These are phyloP conservation scores for Epicampocera succincta DNA, from an alignment of 2,888 invertebrate genomes.

Conservation along the genomic window DNA sequence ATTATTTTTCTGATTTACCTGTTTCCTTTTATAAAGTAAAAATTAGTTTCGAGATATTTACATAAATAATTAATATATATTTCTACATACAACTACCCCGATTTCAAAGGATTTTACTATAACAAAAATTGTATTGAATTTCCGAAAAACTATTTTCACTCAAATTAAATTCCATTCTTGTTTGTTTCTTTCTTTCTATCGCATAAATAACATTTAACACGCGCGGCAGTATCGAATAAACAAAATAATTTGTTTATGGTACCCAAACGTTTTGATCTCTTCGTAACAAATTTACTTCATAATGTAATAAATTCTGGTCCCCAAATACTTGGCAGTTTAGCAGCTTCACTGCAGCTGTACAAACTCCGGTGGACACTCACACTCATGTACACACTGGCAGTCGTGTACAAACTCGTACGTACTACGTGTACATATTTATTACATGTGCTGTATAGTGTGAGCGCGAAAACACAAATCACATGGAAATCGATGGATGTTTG, in stretches of 20 bases:
- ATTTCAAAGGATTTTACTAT: too few relatives aligned
- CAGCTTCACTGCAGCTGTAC: not conserved
- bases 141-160: too few relatives aligned
- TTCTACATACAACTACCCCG: too few relatives aligned
- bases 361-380: too few relatives aligned
- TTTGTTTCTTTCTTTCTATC: not conserved
- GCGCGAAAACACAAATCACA: conserved; percentile 57
- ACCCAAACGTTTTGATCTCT: conserved; percentile 1
- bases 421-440: conserved; percentile 26
- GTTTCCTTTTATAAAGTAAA: too few relatives aligned
- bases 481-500: conserved; percentile 45
- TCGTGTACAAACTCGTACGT: too few relatives aligned
- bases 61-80: too few relatives aligned
- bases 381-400: too few relatives aligned
- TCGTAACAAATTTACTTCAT: conserved; percentile 16
- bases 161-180: too few relatives aligned
- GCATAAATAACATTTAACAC: conserved; percentile 2
- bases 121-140: too few relatives aligned
- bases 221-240: not conserved
- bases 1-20: too few relatives aligned
- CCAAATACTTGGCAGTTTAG: not conserved
- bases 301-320: conserved; percentile 12
- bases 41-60: too few relatives aligned
- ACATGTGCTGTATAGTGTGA: conserved; percentile 14
- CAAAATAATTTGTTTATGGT: conserved; percentile 11